phyloP scores from a whole-genome alignment of 2,888 invertebrate species.

The Sepiola atlantica region DNA sequence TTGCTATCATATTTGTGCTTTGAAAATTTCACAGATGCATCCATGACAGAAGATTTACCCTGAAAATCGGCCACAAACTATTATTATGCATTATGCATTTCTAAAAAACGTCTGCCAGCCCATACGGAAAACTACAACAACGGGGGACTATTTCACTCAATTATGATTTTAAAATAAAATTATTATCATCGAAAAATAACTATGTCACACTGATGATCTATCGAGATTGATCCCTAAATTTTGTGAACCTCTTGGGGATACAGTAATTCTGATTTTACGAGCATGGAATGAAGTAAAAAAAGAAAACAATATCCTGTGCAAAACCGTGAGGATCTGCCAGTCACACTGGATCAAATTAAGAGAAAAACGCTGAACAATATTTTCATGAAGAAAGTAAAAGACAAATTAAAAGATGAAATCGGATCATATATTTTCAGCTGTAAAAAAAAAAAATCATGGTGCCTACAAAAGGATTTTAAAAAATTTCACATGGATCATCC shows the following conservation, averaged over 20 bases:
- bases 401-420: not conserved
- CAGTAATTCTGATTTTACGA: not conserved
- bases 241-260: not conserved
- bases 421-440: not conserved
- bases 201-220: not conserved
- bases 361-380: not conserved
- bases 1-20: not conserved
- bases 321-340: not conserved
- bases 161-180: not conserved
- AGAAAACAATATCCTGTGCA: not conserved
- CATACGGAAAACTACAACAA: not conserved
- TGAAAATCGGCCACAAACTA: not conserved
- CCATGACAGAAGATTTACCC: not conserved
- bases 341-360: not conserved
- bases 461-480: not conserved
- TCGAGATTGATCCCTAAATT: not conserved
- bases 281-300: not conserved
- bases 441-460: not conserved
- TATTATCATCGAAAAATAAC: not conserved
- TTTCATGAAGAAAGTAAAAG: not conserved
- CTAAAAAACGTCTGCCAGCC: not conserved
- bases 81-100: not conserved
- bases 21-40: not conserved
- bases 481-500: not conserved
- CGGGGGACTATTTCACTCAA: not conserved